Conservation (phyloP, 1,140 invertebrate species). For the Whitmania pigra region DNA sequence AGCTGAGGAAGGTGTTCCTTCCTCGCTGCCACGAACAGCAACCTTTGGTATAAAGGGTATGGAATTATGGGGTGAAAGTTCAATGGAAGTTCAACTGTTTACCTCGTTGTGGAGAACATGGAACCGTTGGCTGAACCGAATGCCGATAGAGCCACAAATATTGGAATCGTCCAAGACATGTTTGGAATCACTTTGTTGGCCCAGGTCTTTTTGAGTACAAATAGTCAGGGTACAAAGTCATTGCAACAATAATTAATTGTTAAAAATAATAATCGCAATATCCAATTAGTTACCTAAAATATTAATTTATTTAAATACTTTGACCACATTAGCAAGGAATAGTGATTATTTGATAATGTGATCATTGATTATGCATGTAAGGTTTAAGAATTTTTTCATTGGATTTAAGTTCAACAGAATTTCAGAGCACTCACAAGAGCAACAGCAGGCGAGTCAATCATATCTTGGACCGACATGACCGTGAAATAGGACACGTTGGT, state of each 20-base stretch:
- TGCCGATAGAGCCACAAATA: conserved; percentile 37
- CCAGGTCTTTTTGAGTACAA: conserved; percentile 31
- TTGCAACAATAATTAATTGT: no score
- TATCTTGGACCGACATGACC: conserved; percentile 42
- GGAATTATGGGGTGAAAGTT: not conserved
- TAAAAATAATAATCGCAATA: no score
- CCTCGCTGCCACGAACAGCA: conserved; percentile 82
- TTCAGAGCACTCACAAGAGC: conserved; percentile 57
- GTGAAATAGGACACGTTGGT: conserved; percentile 46
- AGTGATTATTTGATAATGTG: no score
- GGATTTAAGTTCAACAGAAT: not conserved
- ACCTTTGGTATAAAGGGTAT: conserved; percentile 32
- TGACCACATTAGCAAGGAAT: no score
- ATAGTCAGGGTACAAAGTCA: no score
- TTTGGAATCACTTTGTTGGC: conserved; percentile 32
- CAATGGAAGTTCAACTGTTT: not conserved
- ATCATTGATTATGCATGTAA: no score
- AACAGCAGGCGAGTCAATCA: conserved; percentile 65
- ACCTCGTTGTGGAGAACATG: conserved; percentile 27
- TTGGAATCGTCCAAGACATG: conserved; percentile 34
- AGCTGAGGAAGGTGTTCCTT: conserved; percentile 76
- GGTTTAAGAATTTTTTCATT: no score
- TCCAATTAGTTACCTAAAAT: no score
- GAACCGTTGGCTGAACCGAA: conserved; percentile 38
- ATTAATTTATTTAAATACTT: no score